Percentiles rank a stretch among this genome's conserved stretches.
Evolutionary conservation across 2,113 vertebrate species (phyloP).

Genomic region (Syngnathoides biaculeatus): DNA sequence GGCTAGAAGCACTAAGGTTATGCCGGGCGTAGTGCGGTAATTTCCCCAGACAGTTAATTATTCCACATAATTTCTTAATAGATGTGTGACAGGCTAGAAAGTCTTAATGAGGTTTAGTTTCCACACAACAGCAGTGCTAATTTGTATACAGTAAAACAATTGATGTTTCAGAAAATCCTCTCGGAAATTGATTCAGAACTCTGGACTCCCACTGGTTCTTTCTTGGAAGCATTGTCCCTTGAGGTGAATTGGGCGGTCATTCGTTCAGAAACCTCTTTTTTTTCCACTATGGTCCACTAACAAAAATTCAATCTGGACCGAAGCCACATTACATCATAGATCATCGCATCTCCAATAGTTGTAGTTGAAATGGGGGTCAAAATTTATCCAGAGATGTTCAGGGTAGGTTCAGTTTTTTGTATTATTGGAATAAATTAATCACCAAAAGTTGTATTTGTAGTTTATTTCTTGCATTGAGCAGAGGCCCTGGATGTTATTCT

Average conservation of each 20-base stretch:
- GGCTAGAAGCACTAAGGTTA: slow-evolving; percentile 19
- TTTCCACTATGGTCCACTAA: neutral
- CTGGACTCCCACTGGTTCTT: neutral
- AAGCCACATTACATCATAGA: no score
- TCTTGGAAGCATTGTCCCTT: neutral
- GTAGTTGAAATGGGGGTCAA: no score
- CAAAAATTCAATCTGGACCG: no score
- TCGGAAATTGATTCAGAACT: neutral
- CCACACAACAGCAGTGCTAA: neutral
- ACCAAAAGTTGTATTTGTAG: no score
- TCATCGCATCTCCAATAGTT: no score
- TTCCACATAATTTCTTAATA: neutral
- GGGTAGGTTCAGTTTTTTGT: no score
- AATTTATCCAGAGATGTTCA: no score
- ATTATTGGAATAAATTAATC: no score
- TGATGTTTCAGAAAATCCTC: neutral
- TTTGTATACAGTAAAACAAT: neutral
- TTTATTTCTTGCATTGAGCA: no score
- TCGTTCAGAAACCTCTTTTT: neutral
- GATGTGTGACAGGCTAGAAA: neutral
- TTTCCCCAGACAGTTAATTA: slow-evolving; percentile 12
- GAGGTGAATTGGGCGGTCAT: neutral
- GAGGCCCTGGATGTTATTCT: no score
- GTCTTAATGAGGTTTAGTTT: neutral
- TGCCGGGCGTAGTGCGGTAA: neutral